Conservation (phyloP, 2,113 vertebrate genomes). For the Bubalus kerabau region DNA sequence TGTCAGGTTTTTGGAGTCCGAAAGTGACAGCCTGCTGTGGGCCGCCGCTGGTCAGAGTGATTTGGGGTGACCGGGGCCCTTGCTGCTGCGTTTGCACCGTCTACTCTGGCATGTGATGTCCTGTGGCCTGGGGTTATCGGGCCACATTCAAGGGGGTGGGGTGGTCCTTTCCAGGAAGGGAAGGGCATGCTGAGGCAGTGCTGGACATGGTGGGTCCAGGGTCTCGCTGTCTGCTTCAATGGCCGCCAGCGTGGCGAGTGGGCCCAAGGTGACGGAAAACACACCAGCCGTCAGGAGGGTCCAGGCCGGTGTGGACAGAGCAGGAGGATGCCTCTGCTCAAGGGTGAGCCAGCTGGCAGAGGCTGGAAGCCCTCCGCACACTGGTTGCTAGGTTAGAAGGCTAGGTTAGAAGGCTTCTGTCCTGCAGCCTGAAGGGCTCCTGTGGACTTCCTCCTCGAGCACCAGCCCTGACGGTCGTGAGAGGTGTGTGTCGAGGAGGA, state of each 20-base stretch:
- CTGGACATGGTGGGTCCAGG: background rate
- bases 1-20: rapidly evolving
- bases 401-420: background rate
- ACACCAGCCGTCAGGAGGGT: background rate
- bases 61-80: background rate
- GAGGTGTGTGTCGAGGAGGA: background rate
- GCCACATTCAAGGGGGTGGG: background rate
- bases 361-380: background rate
- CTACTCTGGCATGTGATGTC: rapidly evolving
- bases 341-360: rapidly evolving
- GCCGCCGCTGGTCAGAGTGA: background rate
- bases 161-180: background rate
- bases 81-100: background rate
- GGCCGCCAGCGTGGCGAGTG: background rate
- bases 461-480: background rate
- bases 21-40: background rate
- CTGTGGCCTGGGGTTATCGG: background rate
- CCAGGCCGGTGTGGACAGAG: background rate
- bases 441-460: background rate
- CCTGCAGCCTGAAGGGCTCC: background rate
- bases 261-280: background rate
- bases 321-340: background rate
- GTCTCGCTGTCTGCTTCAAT: background rate
- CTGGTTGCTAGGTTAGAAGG: background rate
- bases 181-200: background rate